Evolutionary conservation across 2,797 vertebrate species (phyloP).

Genomic region (Peromyscus aztecus): DNA sequence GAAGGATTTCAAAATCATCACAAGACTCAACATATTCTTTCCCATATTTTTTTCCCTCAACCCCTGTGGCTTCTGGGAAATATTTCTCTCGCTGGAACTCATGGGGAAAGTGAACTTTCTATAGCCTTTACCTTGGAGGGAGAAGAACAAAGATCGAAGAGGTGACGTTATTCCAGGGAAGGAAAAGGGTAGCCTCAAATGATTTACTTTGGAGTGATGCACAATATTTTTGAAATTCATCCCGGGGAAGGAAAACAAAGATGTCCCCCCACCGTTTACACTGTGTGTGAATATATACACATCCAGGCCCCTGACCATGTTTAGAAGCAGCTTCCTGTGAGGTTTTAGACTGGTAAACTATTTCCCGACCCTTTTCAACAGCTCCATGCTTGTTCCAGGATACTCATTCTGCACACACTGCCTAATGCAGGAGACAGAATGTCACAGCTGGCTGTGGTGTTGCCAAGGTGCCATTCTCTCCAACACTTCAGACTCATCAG

Average conservation of each 20-base stretch:
- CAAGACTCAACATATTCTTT: constrained; percentile 52
- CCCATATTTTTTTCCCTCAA: constrained; percentile 30
- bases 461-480: neutral
- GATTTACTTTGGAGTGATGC: neutral
- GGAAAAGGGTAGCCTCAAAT: neutral
- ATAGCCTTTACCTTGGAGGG: neutral
- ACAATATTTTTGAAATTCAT: constrained; percentile 22
- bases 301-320: too few species aligned
- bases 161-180: neutral
- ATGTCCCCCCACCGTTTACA: neutral
- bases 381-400: neutral
- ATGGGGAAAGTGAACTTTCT: constrained; percentile 36
- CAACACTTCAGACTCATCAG: too few species aligned
- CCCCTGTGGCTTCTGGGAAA: constrained; percentile 29
- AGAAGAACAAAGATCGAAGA: neutral
- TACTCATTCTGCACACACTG: neutral
- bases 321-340: neutral
- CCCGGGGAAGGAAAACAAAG: constrained; percentile 4
- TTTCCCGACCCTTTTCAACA: neutral
- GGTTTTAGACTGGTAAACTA: neutral
- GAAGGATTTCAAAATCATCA: constrained; percentile 16
- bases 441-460: rapidly evolving
- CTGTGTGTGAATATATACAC: neutral
- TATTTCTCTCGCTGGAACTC: constrained; percentile 15
- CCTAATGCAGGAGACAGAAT: neutral